A percentile compares a stretch with the other conserved stretches of the same genome.
These are phyloP conservation scores for Hystrix brachyura DNA, from an alignment of 2,113 vertebrate species.

Conservation along the genomic window DNA sequence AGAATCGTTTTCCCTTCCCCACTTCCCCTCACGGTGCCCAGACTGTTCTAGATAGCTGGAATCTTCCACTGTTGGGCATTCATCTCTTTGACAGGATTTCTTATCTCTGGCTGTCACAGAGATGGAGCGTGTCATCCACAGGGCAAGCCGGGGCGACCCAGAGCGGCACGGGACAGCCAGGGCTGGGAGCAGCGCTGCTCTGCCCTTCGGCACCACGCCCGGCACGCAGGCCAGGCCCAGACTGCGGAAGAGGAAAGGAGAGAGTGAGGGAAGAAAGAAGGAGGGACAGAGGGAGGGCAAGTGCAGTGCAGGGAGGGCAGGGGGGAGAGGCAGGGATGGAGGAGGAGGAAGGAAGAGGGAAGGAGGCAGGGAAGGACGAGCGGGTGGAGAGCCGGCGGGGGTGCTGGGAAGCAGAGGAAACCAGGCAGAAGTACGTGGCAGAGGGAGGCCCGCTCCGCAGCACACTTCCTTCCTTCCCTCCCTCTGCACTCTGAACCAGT, in stretches of 20 bases:
- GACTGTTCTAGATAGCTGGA: neutral
- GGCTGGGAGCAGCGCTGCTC: neutral
- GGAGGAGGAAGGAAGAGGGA: accelerated
- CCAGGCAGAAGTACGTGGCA: neutral
- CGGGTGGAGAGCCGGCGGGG: accelerated
- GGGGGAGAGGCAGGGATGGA: accelerated
- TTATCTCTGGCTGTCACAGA: neutral
- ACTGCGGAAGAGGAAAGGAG: neutral
- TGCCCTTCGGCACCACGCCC: accelerated
- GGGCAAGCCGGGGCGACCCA: neutral
- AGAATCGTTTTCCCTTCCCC: neutral
- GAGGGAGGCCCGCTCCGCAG: neutral
- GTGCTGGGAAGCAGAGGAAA: neutral
- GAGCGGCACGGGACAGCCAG: neutral
- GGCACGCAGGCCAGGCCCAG: neutral
- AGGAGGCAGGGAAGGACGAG: accelerated
- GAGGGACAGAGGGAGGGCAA: accelerated
- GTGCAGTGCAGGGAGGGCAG: neutral
- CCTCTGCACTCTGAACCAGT: neutral
- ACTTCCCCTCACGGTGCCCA: neutral
- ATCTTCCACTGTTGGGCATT: neutral
- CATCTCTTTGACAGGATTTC: conserved; percentile 26
- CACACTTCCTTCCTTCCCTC: neutral
- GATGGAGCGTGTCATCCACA: neutral
- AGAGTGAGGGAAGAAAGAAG: neutral